These are phyloP conservation scores for Trissolcus japonicus DNA, from an alignment of 2,888 invertebrate genomes.

Conservation along the genomic window DNA sequence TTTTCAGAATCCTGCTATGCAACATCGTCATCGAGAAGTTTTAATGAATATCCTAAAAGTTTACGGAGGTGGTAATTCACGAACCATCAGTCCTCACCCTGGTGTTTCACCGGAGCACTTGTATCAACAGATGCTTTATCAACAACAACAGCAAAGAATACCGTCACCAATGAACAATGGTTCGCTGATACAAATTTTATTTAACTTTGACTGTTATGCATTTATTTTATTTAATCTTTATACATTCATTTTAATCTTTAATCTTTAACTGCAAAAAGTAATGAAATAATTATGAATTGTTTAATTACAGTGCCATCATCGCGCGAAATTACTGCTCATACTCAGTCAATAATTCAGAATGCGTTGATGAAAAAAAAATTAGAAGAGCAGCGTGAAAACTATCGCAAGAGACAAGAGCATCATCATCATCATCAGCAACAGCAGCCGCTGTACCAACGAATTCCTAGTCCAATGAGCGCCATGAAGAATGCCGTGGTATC, in stretches of 20 bases:
- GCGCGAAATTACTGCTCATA: conserved; percentile 89
- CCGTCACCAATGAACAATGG: conserved; percentile 76
- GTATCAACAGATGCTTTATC: conserved; percentile 76
- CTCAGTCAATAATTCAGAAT: conserved; percentile 90
- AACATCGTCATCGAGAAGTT: conserved; percentile 85
- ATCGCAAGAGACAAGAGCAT: conserved; percentile 86
- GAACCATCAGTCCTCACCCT: conserved; percentile 75
- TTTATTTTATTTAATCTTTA: not conserved
- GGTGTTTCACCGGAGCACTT: conserved; percentile 74
- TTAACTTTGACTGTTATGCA: no score
- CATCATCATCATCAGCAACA: conserved; percentile 67
- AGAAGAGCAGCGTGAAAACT: conserved; percentile 91
- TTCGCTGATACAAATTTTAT: conserved; percentile 31
- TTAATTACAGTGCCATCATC: conserved; percentile 84
- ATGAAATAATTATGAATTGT: no score
- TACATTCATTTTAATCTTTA: no score
- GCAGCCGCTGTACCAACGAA: conserved; percentile 65
- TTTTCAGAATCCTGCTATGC: conserved; percentile 82
- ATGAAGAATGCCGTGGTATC: conserved; percentile 79
- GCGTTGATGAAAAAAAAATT: conserved; percentile 92
- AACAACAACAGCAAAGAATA: conserved; percentile 76
- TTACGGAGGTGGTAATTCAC: conserved; percentile 74
- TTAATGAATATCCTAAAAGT: conserved; percentile 82
- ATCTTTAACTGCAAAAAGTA: no score
- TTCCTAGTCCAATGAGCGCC: conserved; percentile 69